Conservation (phyloP, 2,797 vertebrate genomes). For the Paguma larvata region DNA sequence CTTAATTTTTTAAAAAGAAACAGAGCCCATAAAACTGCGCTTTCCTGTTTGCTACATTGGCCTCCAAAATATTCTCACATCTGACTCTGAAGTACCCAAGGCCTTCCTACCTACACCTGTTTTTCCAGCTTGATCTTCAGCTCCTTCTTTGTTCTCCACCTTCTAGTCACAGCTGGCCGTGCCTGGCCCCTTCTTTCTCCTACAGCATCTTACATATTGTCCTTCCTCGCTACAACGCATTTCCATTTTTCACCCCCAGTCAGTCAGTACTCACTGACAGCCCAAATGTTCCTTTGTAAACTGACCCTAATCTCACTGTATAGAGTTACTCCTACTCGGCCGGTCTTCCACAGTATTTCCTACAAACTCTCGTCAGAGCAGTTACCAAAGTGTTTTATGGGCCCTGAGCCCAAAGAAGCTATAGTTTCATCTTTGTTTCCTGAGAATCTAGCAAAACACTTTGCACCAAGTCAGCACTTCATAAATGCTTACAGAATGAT, state of each 20-base stretch:
- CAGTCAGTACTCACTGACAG: background rate
- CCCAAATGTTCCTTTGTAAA: constrained; percentile 22
- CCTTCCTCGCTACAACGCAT: background rate
- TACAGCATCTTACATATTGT: background rate
- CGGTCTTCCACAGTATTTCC: background rate
- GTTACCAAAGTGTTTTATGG: background rate
- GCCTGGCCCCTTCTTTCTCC: background rate
- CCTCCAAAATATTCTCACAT: background rate
- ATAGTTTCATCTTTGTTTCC: constrained; percentile 43
- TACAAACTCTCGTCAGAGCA: background rate
- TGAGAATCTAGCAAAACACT: background rate
- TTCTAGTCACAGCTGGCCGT: background rate
- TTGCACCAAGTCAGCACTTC: background rate
- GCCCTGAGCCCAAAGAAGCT: constrained; percentile 5
- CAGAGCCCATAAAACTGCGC: background rate
- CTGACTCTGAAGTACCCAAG: background rate
- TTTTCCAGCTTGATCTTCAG: background rate
- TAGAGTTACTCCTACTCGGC: background rate
- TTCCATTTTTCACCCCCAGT: background rate
- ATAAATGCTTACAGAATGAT: background rate
- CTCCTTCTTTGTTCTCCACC: background rate
- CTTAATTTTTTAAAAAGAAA: background rate
- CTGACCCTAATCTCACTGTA: constrained; percentile 26
- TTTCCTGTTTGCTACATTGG: background rate
- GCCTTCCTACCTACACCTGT: background rate